phyloP scores from a whole-genome alignment of 2,797 vertebrate genomes.

The Podarcis siculus region DNA sequence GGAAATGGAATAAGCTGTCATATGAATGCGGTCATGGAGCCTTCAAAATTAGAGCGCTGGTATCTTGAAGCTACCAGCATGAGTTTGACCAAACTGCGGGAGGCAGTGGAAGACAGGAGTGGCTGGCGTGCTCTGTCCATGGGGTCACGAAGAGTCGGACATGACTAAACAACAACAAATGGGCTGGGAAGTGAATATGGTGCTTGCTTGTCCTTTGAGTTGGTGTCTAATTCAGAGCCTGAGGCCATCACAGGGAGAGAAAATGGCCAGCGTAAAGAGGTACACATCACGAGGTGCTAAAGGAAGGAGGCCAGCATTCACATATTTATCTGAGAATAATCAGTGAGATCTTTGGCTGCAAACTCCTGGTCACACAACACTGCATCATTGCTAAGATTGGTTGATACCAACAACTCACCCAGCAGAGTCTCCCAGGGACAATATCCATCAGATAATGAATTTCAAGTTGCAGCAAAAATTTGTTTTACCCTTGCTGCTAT shows the following conservation, averaged over 20 bases:
- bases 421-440: neutral
- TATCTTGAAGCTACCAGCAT: neutral
- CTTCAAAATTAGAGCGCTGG: neutral
- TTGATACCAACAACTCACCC: neutral
- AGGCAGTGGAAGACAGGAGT: no score
- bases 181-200: neutral
- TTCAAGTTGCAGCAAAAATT: neutral
- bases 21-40: neutral
- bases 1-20: no score
- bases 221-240: neutral
- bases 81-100: no score
- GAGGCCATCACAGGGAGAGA: neutral
- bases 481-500: neutral
- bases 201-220: neutral
- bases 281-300: neutral
- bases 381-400: neutral
- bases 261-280: neutral
- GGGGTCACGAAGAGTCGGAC: no score
- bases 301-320: neutral
- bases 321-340: neutral
- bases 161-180: no score
- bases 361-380: neutral
- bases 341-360: neutral
- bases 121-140: no score
- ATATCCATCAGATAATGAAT: neutral